Conservation (phyloP, 2,888 invertebrate species). For the Stenodema calcarata region DNA sequence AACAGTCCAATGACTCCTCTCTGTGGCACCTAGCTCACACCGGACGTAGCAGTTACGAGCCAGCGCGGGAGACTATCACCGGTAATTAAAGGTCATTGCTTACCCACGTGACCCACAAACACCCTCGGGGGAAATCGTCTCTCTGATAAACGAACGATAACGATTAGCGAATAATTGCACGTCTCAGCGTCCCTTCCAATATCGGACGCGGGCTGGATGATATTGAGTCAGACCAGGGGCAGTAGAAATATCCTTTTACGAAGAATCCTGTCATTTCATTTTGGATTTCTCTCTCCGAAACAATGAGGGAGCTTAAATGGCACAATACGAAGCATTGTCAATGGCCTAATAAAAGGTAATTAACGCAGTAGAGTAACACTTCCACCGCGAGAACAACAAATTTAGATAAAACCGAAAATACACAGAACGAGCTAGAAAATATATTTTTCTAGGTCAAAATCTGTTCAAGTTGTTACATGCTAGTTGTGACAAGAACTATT, state of each 20-base stretch:
- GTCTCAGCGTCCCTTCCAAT: background rate
- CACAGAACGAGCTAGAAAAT: too few species aligned
- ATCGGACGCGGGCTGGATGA: background rate
- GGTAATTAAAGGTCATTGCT: conserved; percentile 36
- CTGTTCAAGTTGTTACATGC: too few species aligned
- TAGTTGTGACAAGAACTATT: too few species aligned
- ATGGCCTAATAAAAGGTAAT: too few species aligned
- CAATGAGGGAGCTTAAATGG: background rate
- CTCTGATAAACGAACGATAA: background rate
- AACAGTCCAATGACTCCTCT: conserved; percentile 37
- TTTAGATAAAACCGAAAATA: too few species aligned
- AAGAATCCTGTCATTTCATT: background rate
- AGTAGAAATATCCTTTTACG: background rate
- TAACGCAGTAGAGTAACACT: too few species aligned
- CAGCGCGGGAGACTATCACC: conserved; percentile 25
- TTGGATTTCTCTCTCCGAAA: background rate
- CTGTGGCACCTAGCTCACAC: conserved; percentile 14
- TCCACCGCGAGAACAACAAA: too few species aligned
- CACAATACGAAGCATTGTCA: background rate
- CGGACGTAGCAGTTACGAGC: conserved; percentile 30
- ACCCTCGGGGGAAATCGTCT: background rate
- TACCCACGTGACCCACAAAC: conserved; percentile 35
- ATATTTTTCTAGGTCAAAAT: too few species aligned
- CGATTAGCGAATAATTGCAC: background rate
- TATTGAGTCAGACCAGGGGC: background rate